Evolutionary conservation across 2,888 invertebrate genomes (phyloP).

Genomic region (Julus scanicus): DNA sequence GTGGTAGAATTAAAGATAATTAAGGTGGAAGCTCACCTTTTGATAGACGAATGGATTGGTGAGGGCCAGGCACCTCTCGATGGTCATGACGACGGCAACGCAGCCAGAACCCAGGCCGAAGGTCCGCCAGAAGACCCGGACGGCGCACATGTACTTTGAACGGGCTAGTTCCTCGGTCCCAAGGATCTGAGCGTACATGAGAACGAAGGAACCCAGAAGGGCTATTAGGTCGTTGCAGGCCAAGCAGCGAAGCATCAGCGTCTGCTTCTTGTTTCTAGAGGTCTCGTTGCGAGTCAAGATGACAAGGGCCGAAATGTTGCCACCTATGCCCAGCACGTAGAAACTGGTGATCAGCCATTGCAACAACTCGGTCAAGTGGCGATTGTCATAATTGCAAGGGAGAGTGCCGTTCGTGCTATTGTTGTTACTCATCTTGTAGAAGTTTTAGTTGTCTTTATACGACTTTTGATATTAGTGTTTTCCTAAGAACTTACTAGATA

Average conservation of each 20-base stretch:
- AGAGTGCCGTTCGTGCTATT: too few relatives aligned
- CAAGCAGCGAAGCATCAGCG: conserved; percentile 81
- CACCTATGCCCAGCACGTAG: conserved; percentile 67
- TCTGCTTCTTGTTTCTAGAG: conserved; percentile 79
- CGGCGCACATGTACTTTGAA: conserved; percentile 72
- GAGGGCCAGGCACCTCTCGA: conserved; percentile 86
- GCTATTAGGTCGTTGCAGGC: conserved; percentile 84
- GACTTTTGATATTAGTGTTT: too few relatives aligned
- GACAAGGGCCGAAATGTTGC: conserved; percentile 80
- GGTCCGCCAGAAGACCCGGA: conserved; percentile 79
- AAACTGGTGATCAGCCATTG: conserved; percentile 61
- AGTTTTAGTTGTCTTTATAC: too few relatives aligned
- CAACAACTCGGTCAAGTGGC: conserved; percentile 41
- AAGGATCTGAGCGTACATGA: conserved; percentile 74
- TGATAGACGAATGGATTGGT: conserved; percentile 88
- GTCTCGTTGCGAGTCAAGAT: conserved; percentile 78
- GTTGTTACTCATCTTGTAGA: too few relatives aligned
- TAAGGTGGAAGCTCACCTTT: too few relatives aligned
- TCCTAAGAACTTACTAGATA: too few relatives aligned
- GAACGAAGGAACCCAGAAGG: conserved; percentile 79
- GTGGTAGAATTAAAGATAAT: too few relatives aligned
- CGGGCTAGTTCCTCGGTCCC: conserved; percentile 63
- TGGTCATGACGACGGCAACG: conserved; percentile 88
- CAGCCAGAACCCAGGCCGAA: conserved; percentile 89
- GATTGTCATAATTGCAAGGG: not conserved